These are phyloP conservation scores for Drosophila miranda DNA, from an alignment of 1,140 invertebrate species.

Conservation along the genomic window DNA sequence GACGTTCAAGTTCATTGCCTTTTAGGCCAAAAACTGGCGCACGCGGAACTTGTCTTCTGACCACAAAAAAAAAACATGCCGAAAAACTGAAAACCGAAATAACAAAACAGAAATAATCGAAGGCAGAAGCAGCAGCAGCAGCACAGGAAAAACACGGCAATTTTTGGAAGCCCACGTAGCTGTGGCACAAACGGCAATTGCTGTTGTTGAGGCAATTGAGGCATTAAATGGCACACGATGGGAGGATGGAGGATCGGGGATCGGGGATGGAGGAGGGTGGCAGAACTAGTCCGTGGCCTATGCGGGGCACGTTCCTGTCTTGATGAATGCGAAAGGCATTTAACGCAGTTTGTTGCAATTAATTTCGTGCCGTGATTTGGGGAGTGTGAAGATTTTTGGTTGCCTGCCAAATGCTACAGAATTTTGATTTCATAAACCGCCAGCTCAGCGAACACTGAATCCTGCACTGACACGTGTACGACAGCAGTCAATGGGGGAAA, in stretches of 20 bases:
- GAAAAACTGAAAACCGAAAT: slow-evolving; percentile 18
- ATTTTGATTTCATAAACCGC: background rate
- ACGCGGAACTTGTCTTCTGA: slow-evolving; percentile 48
- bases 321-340: slow-evolving; percentile 44
- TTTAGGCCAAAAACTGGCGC: slow-evolving; percentile 58
- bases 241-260: slow-evolving; percentile 3
- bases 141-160: slow-evolving; percentile 27
- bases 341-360: slow-evolving; percentile 63
- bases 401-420: slow-evolving; percentile 35
- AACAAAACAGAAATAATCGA: slow-evolving; percentile 8
- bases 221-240: slow-evolving; percentile 58
- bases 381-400: slow-evolving; percentile 44
- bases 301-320: slow-evolving; percentile 38
- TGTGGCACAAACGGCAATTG: slow-evolving; percentile 11
- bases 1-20: slow-evolving; percentile 60
- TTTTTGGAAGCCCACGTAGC: slow-evolving; percentile 52
- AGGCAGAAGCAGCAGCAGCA: too few relatives aligned
- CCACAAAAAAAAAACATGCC: slow-evolving; percentile 16
- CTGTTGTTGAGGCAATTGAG: slow-evolving; percentile 27
- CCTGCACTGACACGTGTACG: background rate
- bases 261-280: slow-evolving; percentile 1
- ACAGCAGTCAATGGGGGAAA: slow-evolving; percentile 13
- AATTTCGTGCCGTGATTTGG: slow-evolving; percentile 19
- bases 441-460: too few relatives aligned
- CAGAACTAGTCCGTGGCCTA: background rate